Conservation (phyloP, 2,888 invertebrate species). For the Drosophila kanekoi region DNA sequence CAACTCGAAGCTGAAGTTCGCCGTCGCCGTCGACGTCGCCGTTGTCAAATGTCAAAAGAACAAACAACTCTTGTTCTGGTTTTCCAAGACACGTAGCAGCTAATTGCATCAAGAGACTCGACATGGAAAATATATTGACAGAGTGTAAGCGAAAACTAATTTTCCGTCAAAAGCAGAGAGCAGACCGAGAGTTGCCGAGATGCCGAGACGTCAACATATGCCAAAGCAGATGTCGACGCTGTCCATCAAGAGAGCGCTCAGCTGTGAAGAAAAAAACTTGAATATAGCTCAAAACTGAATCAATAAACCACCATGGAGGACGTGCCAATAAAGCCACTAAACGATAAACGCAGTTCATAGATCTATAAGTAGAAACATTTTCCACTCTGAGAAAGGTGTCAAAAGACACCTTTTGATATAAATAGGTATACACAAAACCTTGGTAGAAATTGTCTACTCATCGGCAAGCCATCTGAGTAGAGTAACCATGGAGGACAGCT, state of each 20-base stretch:
- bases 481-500: slow-evolving; percentile 1
- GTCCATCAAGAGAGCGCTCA: slow-evolving; percentile 27
- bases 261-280: slow-evolving; percentile 5
- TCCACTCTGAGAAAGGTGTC: no score
- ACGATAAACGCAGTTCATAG: no score
- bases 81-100: slow-evolving; percentile 53
- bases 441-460: no score
- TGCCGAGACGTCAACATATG: slow-evolving; percentile 38
- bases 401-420: no score
- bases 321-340: no score
- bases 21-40: slow-evolving; percentile 39
- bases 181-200: slow-evolving; percentile 8
- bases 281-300: no score
- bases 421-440: no score
- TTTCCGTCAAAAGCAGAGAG: slow-evolving; percentile 42
- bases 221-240: slow-evolving; percentile 34
- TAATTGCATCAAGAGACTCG: slow-evolving; percentile 60
- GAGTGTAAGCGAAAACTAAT: slow-evolving; percentile 51
- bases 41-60: slow-evolving; percentile 67
- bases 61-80: slow-evolving; percentile 38
- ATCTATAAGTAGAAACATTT: no score
- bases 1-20: slow-evolving; percentile 27
- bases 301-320: no score
- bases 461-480: background rate
- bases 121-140: slow-evolving; percentile 51